Base-by-base conservation (phyloP, 2,888 invertebrate genomes). In the Nomada flava region DNA sequence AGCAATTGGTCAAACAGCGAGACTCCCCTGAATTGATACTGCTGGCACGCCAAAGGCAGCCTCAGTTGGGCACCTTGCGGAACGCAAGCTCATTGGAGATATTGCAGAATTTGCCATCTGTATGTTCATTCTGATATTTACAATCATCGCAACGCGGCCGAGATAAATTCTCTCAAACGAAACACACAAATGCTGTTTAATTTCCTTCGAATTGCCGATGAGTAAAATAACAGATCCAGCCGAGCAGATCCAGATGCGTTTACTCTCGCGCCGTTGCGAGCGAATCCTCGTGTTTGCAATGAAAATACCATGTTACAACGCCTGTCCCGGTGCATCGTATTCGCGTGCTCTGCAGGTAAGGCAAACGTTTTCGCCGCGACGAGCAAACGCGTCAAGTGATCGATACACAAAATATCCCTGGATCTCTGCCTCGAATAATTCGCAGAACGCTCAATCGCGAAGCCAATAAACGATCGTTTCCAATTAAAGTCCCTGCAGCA, bases 221-320 rank as follows among this genome's bases (percentile, higher is more conserved):
- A 29, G 29, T 29, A 7, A 7, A 29, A 29, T 29, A 29, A 29
- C 29, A 29, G 29, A 29, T 29, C 29, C 7, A 29, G 29, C 29
- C 29, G 29, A 29, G 29, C 29, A 7, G 7, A 29, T 7, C 0
- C 29, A 7, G 29, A 7, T 7, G 29, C 29, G 29, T 29, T 29
- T 29, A 29, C 29, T 29, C 29, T 29, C 29, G 29, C 29, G 29
- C 29, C 29, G 29, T 29, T 29, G 29, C 29, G 7, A 29, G 29
- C 29, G 29, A 26, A 23, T 20, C 18, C 53, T 9, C 26, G 18
- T 70, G 70, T 70, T 70, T 70, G 29, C 50, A 60, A 29, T 70
- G 70, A 70, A 70, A 70, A 70, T 13, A 47, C 13, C 11, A 13
- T 50, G 36, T 36, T 50, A 18, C 18, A 18, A 18, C 50, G 15